Conservation (phyloP, 2,888 invertebrate species). For the Drosophila planitibia region DNA sequence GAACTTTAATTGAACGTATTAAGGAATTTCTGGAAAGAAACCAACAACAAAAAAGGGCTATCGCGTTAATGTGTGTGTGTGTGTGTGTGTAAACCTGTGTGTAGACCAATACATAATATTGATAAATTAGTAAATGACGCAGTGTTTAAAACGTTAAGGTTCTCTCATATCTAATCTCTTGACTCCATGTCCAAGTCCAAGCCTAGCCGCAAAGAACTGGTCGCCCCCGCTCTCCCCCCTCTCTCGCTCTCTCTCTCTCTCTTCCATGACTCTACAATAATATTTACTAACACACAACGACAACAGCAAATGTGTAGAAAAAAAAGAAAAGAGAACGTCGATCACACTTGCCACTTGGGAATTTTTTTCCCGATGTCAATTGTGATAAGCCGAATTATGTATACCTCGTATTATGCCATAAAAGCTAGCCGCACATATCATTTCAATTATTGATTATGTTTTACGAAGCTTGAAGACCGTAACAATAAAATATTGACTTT, state of each 20-base stretch:
- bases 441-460: constrained; percentile 25
- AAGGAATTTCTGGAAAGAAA: constrained; percentile 41
- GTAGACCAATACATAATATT: constrained; percentile 46
- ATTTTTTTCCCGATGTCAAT: constrained; percentile 22
- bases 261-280: constrained; percentile 14
- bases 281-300: constrained; percentile 48
- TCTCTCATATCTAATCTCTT: constrained; percentile 54
- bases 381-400: constrained; percentile 43
- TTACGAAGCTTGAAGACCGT: not conserved
- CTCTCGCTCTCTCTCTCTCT: not conserved
- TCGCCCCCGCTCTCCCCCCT: not conserved
- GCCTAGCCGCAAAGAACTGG: constrained; percentile 16
- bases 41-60: not conserved
- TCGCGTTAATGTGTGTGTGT: constrained; percentile 16
- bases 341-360: constrained; percentile 46
- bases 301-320: constrained; percentile 18
- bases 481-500: constrained; percentile 2
- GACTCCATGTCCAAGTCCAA: constrained; percentile 53
- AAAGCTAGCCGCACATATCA: constrained; percentile 3
- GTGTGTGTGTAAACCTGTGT: not conserved
- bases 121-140: constrained; percentile 77
- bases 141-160: constrained; percentile 55
- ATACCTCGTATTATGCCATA: constrained; percentile 34
- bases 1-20: constrained; percentile 12
- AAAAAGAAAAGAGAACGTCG: constrained; percentile 52